Evolutionary conservation across 1,140 invertebrate genomes (phyloP), one percentile per base, ranked within the genome.

Genomic region (Papilio glaucus): DNA sequence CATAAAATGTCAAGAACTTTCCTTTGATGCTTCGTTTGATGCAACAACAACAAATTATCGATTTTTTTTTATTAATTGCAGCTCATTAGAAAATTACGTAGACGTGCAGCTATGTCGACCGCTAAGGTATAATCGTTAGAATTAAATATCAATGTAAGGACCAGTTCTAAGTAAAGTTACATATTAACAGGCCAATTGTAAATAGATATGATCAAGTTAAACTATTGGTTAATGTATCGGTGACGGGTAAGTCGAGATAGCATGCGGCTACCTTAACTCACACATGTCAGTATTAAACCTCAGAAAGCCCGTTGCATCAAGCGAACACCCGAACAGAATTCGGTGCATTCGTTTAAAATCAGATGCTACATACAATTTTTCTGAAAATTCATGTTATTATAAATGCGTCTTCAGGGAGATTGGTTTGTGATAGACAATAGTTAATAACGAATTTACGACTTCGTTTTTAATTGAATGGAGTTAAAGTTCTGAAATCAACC

Each of bases 181-280:
- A 77, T 69, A 69, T 81, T 78, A 84, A 77, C 72, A 72, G 80
- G 77, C 75, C 84, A 83, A 82, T 81, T 80, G 87, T 87, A 89
- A 90, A 78, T 75, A 73, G 87, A 90, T 88, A 85, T 81, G 77
- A 79, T 84, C 76, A 77, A 85, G 82, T 87, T 89, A 89, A 91
- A 89, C 89, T 91, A 87, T 91, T 88, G 88, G 88, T 89, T 85
- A 91, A 91, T 86, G 83, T 89, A 86, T 89, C 85, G 79, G 77
- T 87, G 81, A 85, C 88, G 75, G 60, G 85, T 88, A 86, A 89
- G 78, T 24, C 72, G 87, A 89, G 79, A 80, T 80, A 68, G 45
- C 69, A 74, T 82, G 80, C 77, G 80, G 84, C 85, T 84, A 86
- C 79, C 75, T 74, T 75, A 77, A 80, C 81, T 77, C 83, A 79